A percentile compares a stretch with the other conserved stretches of the same genome.
Conservation (phyloP, 2,113 vertebrate genomes). For the Pagrus major region DNA sequence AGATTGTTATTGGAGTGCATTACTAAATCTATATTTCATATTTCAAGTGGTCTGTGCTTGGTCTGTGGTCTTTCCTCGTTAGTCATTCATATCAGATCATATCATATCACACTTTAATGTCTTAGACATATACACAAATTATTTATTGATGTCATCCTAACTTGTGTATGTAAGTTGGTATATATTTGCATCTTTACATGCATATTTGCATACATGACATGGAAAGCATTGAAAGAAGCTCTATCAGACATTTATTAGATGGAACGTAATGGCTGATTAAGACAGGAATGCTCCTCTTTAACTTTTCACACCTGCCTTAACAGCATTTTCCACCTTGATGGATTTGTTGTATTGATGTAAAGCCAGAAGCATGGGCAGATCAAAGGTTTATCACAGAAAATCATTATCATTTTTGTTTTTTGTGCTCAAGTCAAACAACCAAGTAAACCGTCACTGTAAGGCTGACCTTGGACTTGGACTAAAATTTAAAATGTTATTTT, state of each 20-base stretch:
- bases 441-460: background rate
- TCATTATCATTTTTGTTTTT: background rate
- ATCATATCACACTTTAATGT: background rate
- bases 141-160: background rate
- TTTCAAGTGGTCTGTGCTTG: background rate
- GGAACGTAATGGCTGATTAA: background rate
- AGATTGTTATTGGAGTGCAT: background rate
- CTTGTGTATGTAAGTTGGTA: background rate
- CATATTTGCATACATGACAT: no score
- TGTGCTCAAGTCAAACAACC: background rate
- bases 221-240: background rate
- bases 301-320: background rate
- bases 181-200: background rate
- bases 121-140: background rate
- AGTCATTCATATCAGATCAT: no score
- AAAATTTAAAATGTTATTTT: conserved; percentile 18
- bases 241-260: background rate
- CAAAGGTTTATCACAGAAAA: background rate
- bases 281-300: background rate
- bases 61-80: no score
- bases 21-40: background rate
- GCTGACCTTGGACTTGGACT: background rate
- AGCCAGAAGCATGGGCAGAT: background rate
- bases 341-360: background rate
- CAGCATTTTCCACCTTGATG: background rate